Base-by-base conservation (phyloP, 64 coral and sea anemone genomes). In the Pachyseris speciosa region DNA sequence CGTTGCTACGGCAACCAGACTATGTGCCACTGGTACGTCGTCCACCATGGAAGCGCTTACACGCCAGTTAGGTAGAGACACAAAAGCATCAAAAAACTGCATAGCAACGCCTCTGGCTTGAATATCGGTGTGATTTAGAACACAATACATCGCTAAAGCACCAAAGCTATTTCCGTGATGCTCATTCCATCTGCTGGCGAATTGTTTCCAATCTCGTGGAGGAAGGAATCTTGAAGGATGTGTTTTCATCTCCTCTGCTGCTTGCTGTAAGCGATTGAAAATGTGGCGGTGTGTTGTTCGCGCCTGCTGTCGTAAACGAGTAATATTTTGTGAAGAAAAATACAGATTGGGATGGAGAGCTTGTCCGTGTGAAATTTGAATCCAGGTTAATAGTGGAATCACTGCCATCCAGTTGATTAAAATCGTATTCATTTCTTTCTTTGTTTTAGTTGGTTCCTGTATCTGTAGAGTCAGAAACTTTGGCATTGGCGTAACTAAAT, bases 1-100 rank as follows among this genome's bases (percentile, higher is more conserved):
- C 13, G 90, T 99, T 57, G 74, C 94, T n/a, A 95, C 30, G 30
- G 78, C 97, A 38, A 89, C 86, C 32, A 99, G 31, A 4, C 81
- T 84, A 32, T 99, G 97, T 42, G 97, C 94, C 39, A 99, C 89
- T 1, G 97, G 97, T 1, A 99, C 94, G 24, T 95, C 97, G 52
- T 99, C 97, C 7, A 49, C n/a, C 27, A 94, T 26, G 30, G 26
- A 36, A 50, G 40, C 60, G 20, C 40, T 75, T 3, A 97, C 95
- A 3, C 90, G 70, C 97, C 97, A 99, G 69, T 90, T 95, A 36
- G 52, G 53, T 29, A 93, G 84, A 20, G 59, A 49, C 4, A 69
- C 39, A 13, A 99, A 83, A 9, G 38, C 37, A 3, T 80, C 79
- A 39, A 99, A 87, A 37, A 71, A 92, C 26, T 72, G 63, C 38